Evolutionary conservation across 2,797 vertebrate genomes (phyloP), one percentile per base, ranked within the genome.

Genomic region (Melanitta fusca): DNA sequence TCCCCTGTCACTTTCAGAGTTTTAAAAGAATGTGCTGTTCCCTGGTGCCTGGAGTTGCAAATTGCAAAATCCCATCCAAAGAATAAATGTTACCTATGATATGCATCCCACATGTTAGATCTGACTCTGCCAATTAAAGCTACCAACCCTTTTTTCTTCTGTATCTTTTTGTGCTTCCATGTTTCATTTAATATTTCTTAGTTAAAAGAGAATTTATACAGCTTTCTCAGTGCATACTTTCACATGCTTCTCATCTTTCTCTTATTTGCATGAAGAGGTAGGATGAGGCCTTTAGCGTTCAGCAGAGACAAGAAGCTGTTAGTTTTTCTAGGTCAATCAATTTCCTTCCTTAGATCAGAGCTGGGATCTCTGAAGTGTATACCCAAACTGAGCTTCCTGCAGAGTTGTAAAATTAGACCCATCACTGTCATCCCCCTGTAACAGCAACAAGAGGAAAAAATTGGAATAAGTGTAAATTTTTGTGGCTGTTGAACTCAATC

Each of bases 311-410:
- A 94, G 93, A 95, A 88, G 36, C 85, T 90, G 54, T 41, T 84
- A 3, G 86, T 94, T 96, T 96, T 96, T 96, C 91, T 95, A 83
- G 95, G 96, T 96, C 93, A 92, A 1, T 96, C 93, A 95, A 82
- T 95, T 95, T 90, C 10, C 28, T 70, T 90, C 88, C 91, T 94
- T 90, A 94, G 85, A 96, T 96, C 85, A 79, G 88, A 53, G 56
- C 93, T 90, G 78, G 77, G 68, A 87, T 94, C 82, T 95, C 92
- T 94, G 72, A 94, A 95, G 92, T 79, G n/a, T 73, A 12, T 68
- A 91, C 18, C 45, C 75, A 71, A 88, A 66, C 54, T 66, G 51
- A 79, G 77, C 54, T 93, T 93, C 47, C 53, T 66, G 56, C 53
- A 73, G 54, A 72, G 64, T 64, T 2, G 3, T 89, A 68, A 94